These are phyloP conservation scores for Panthera uncia DNA, from an alignment of 2,113 vertebrate genomes.

Conservation along the genomic window DNA sequence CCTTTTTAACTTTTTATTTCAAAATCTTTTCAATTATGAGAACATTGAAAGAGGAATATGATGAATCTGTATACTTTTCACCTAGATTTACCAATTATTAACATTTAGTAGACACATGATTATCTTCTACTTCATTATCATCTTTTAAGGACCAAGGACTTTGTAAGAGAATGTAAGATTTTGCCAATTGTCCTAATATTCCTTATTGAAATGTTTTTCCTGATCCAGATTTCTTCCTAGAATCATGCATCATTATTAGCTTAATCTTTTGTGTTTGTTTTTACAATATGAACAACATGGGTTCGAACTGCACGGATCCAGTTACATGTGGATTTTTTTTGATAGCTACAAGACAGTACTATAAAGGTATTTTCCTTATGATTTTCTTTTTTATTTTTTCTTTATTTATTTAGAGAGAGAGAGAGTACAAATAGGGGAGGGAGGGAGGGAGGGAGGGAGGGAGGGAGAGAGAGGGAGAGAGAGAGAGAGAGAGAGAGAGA, in stretches of 20 bases:
- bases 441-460: not conserved
- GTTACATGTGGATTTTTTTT: not conserved
- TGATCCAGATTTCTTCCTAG: not conserved
- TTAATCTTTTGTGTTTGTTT: not conserved
- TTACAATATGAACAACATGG: not conserved
- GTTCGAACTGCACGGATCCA: not conserved
- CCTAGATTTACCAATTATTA: not conserved
- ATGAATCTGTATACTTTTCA: not conserved
- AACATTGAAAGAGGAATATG: not conserved
- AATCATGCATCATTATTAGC: not conserved
- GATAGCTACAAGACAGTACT: not conserved
- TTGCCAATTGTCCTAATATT: not conserved
- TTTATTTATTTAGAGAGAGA: not conserved
- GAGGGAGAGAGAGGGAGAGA: not conserved
- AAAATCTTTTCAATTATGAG: not conserved
- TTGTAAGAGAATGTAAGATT: not conserved
- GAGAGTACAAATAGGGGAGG: not conserved
- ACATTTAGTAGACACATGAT: not conserved
- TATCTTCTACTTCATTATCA: not conserved
- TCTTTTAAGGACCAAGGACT: not conserved
- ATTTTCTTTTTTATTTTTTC: not conserved
- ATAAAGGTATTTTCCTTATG: not conserved
- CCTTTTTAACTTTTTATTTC: not conserved
- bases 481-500: not conserved
- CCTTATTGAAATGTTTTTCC: not conserved